phyloP scores from a whole-genome alignment of 2,888 invertebrate genomes.

The Hirtodrosophila histrioides region DNA sequence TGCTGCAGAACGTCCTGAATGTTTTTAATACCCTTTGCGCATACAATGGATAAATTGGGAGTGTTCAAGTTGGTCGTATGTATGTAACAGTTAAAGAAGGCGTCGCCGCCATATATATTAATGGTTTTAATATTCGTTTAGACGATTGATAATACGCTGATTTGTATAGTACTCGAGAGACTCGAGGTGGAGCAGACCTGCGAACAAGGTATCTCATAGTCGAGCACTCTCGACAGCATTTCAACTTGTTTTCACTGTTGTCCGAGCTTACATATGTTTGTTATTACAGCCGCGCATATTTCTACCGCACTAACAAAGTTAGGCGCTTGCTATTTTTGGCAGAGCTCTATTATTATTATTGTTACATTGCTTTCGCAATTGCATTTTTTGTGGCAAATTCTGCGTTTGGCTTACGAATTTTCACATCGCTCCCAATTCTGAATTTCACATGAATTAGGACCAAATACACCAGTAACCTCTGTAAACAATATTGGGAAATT shows the following conservation, averaged over 20 bases:
- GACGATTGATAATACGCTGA: too few relatives aligned
- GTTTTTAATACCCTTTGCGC: constrained; percentile 2
- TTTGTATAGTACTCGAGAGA: too few relatives aligned
- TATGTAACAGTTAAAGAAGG: too few relatives aligned
- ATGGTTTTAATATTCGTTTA: too few relatives aligned
- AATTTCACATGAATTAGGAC: constrained; percentile 11
- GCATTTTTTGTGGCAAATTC: constrained; percentile 9
- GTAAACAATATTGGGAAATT: neutral
- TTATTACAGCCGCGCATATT: constrained; percentile 44
- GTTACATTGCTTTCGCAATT: constrained; percentile 35
- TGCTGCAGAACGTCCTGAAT: constrained; percentile 1
- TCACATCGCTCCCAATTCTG: constrained; percentile 5
- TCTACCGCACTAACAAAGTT: constrained; percentile 24
- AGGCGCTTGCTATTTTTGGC: constrained; percentile 30
- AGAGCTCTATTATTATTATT: constrained; percentile 44
- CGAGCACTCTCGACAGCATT: neutral
- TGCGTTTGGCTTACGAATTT: constrained; percentile 15
- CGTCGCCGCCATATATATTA: too few relatives aligned
- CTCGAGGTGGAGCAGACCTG: too few relatives aligned
- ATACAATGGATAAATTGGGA: neutral
- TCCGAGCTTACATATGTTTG: constrained; percentile 21
- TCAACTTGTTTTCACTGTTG: constrained; percentile 9
- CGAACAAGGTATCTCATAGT: constrained; percentile 15
- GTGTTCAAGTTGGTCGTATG: neutral
- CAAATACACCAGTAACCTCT: constrained; percentile 2